A percentile compares a stretch with the other conserved stretches of the same genome.
phyloP scores from a whole-genome alignment of 2,888 invertebrate genomes.

The Morpho achilles region DNA sequence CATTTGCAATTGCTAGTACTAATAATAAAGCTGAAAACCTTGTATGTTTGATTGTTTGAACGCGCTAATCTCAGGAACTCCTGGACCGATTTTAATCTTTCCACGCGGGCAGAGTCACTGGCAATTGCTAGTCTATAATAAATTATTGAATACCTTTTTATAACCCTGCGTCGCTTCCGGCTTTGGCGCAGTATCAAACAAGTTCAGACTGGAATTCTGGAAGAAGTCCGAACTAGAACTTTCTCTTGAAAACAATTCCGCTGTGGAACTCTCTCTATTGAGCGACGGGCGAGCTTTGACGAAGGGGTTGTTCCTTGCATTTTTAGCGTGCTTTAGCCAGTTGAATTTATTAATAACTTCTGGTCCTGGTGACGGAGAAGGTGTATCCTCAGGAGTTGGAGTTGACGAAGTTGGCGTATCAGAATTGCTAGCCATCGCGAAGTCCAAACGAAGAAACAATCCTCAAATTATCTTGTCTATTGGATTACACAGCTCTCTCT shows the following conservation, averaged over 20 bases:
- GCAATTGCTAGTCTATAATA: neutral
- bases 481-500: no score
- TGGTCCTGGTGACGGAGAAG: constrained; percentile 48
- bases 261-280: constrained; percentile 61
- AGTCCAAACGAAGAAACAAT: no score
- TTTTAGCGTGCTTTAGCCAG: constrained; percentile 55
- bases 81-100: no score
- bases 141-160: constrained; percentile 44
- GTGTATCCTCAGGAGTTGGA: constrained; percentile 46
- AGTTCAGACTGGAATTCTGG: constrained; percentile 64
- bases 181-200: constrained; percentile 66
- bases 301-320: constrained; percentile 59
- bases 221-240: constrained; percentile 67
- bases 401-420: constrained; percentile 45
- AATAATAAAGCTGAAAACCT: no score
- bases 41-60: no score
- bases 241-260: constrained; percentile 63
- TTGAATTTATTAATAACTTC: constrained; percentile 56
- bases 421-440: constrained; percentile 33
- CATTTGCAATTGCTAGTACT: no score
- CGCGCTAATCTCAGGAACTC: no score
- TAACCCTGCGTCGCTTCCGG: constrained; percentile 51
- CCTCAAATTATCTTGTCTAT: no score
- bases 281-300: constrained; percentile 60
- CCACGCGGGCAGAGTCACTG: no score